phyloP scores from a whole-genome alignment of 2,113 vertebrate genomes.

The Hymenochirus boettgeri region DNA sequence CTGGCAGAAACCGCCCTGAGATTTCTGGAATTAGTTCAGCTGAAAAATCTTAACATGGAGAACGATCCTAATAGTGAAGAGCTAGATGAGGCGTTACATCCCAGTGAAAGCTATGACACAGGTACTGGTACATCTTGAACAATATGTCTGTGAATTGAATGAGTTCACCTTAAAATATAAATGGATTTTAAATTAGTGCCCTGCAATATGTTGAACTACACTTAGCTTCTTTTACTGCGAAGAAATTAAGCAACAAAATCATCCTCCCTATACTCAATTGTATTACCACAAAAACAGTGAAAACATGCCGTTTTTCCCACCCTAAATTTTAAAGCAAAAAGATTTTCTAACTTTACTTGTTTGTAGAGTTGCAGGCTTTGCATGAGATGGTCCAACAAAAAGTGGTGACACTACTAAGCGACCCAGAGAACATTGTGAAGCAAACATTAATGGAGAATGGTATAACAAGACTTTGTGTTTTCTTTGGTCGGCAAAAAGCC shows the following conservation, averaged over 20 bases:
- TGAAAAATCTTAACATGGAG: conserved; percentile 90
- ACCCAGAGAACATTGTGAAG: conserved; percentile 96
- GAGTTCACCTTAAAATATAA: too few relatives aligned
- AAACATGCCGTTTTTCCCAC: too few relatives aligned
- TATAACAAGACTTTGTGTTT: conserved; percentile 94
- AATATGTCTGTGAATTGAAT: too few relatives aligned
- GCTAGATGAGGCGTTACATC: conserved; percentile 78
- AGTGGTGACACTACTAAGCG: conserved; percentile 93
- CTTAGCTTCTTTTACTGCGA: too few relatives aligned
- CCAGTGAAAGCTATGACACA: conserved; percentile 92
- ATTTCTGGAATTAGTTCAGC: conserved; percentile 92
- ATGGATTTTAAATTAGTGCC: too few relatives aligned
- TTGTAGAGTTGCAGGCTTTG: conserved; percentile 88
- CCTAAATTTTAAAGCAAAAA: too few relatives aligned
- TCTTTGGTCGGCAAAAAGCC: conserved; percentile 96
- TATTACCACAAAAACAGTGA: too few relatives aligned
- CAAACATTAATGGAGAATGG: conserved; percentile 97
- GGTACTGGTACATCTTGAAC: too few relatives aligned
- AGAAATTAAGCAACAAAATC: too few relatives aligned
- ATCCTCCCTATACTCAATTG: too few relatives aligned
- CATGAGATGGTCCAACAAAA: conserved; percentile 99
- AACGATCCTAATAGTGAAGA: conserved; percentile 86
- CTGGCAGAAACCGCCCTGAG: conserved; percentile 93
- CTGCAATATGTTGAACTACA: too few relatives aligned
- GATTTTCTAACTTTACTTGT: too few relatives aligned